phyloP scores from a whole-genome alignment of 2,797 vertebrate species.

The Neomorphus geoffroyi region DNA sequence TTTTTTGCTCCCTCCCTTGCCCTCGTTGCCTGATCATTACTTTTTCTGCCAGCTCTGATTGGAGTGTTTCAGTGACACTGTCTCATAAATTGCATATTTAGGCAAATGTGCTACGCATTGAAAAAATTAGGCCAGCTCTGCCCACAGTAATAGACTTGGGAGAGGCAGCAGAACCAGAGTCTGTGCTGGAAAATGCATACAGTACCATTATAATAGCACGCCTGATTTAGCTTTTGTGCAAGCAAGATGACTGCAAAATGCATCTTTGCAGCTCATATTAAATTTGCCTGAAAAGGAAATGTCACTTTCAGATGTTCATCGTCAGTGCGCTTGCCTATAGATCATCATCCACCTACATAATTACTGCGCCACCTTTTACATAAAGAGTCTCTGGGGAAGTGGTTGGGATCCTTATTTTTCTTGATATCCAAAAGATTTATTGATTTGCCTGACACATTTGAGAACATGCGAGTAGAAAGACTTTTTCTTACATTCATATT shows the following conservation, averaged over 20 bases:
- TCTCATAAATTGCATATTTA: not conserved
- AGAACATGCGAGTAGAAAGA: conserved; percentile 6
- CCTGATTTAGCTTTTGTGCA: conserved; percentile 11
- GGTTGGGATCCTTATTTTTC: conserved; percentile 33
- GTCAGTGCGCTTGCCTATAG: not conserved
- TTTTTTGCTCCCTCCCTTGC: not conserved
- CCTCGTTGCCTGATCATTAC: not conserved
- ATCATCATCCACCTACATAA: conserved; percentile 61
- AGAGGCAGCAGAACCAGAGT: not conserved
- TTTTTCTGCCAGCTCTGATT: not conserved
- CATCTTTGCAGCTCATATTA: not conserved
- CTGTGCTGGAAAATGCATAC: not conserved
- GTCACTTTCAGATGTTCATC: conserved; percentile 24
- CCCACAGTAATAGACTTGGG: not conserved
- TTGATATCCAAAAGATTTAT: conserved; percentile 3
- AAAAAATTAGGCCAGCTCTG: conserved; percentile 24
- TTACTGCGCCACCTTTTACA: conserved; percentile 48
- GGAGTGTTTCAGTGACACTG: not conserved
- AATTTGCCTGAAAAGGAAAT: conserved; percentile 40
- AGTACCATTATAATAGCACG: conserved; percentile 13
- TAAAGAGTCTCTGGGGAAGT: conserved; percentile 13
- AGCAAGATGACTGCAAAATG: conserved; percentile 8
- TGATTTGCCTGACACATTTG: conserved; percentile 39
- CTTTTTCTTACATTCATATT: not conserved
- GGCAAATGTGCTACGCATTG: not conserved